phyloP scores from a whole-genome alignment of 2,888 invertebrate genomes.

The Rambutsinella grinnellia region DNA sequence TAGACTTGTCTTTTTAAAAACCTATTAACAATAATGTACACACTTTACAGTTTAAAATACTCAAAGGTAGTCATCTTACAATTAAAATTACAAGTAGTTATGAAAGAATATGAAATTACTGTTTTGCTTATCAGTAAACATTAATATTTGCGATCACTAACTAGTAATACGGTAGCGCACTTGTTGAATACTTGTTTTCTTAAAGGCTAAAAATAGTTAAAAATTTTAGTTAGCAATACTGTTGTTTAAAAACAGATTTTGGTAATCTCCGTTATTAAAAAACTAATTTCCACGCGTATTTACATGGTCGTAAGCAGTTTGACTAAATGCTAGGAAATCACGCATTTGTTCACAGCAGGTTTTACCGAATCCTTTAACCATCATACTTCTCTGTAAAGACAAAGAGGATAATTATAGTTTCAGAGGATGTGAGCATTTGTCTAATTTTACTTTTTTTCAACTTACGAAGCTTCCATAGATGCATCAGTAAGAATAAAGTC shows the following conservation, averaged over 20 bases:
- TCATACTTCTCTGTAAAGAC: conserved; percentile 63
- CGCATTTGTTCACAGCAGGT: conserved; percentile 42
- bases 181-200: background rate
- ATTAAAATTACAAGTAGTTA: background rate
- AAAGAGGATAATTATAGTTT: conserved; percentile 20
- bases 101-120: background rate
- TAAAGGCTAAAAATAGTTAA: background rate
- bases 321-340: conserved; percentile 41
- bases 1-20: background rate
- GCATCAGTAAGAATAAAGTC: conserved; percentile 69
- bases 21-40: background rate
- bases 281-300: background rate
- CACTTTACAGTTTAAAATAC: background rate
- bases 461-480: conserved; percentile 70
- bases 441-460: conserved; percentile 31
- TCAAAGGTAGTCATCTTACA: background rate
- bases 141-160: background rate
- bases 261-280: too few relatives aligned
- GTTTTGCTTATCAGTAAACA: background rate
- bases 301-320: background rate
- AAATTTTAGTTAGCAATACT: background rate
- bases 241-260: background rate
- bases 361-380: conserved; percentile 46
- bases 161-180: background rate
- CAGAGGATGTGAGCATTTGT: background rate